Percentiles rank a stretch among this genome's conserved stretches.
These are phyloP conservation scores for Periophthalmus magnuspinnatus DNA, from an alignment of 2,797 vertebrate species.

Conservation along the genomic window DNA sequence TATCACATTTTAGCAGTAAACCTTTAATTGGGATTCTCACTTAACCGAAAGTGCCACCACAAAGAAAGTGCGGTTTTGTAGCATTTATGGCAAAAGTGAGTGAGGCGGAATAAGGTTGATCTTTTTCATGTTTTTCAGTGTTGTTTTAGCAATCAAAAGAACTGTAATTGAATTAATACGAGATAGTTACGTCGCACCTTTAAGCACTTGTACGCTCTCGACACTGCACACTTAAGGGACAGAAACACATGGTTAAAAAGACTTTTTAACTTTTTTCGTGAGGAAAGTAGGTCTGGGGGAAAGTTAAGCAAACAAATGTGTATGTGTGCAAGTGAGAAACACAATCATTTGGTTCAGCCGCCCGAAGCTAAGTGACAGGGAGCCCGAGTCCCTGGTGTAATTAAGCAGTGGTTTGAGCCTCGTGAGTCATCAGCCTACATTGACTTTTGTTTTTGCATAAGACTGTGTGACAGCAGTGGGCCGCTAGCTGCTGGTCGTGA, in stretches of 20 bases:
- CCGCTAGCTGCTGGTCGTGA: conserved; percentile 35
- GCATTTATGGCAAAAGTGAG: too few relatives aligned
- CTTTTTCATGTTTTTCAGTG: too few relatives aligned
- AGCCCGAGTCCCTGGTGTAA: conserved; percentile 45
- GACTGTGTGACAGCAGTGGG: conserved; percentile 30
- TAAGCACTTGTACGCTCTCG: neutral
- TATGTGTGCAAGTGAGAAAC: conserved; percentile 15
- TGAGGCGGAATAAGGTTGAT: too few relatives aligned
- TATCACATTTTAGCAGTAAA: too few relatives aligned
- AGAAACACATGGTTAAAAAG: neutral
- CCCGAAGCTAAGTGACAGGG: conserved; percentile 46
- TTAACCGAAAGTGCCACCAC: too few relatives aligned
- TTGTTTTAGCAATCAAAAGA: too few relatives aligned
- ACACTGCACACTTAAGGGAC: too few relatives aligned
- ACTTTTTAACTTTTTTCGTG: neutral
- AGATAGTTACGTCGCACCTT: too few relatives aligned
- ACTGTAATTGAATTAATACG: too few relatives aligned
- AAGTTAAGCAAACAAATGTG: conserved; percentile 17
- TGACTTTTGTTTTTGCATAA: conserved; percentile 32
- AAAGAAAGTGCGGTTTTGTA: too few relatives aligned
- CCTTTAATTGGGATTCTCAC: too few relatives aligned
- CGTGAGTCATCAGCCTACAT: conserved; percentile 38
- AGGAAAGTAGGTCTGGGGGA: neutral
- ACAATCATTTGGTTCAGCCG: conserved; percentile 46
- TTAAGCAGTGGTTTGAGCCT: conserved; percentile 50